phyloP scores from a whole-genome alignment of 1,140 invertebrate genomes.

The Drosophila yakuba region DNA sequence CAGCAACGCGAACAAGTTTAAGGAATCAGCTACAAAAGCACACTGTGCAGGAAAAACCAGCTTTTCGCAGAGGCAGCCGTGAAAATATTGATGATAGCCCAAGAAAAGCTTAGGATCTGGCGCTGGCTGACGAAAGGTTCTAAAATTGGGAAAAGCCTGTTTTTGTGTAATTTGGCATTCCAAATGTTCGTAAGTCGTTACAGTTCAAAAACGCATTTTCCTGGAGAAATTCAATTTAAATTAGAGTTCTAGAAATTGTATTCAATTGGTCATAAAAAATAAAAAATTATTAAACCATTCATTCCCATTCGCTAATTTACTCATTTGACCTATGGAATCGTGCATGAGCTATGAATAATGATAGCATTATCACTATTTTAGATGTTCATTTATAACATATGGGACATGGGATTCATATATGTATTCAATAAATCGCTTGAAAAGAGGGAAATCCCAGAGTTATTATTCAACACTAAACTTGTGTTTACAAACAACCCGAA shows the following conservation, averaged over 20 bases:
- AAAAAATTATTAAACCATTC: no score
- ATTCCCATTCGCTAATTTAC: no score
- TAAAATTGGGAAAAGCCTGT: conserved; percentile 9
- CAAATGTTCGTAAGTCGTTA: background rate
- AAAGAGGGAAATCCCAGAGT: background rate
- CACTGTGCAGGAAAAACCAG: conserved; percentile 72
- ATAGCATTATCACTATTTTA: background rate
- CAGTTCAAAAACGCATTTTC: background rate
- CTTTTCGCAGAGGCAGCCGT: conserved; percentile 64
- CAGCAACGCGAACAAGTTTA: conserved; percentile 76
- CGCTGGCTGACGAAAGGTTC: conserved; percentile 42
- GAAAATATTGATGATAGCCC: conserved; percentile 56
- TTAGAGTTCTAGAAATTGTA: no score
- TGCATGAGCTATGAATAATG: no score
- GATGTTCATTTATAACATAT: no score
- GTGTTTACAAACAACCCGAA: conserved; percentile 37
- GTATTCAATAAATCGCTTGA: background rate
- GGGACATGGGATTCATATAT: background rate
- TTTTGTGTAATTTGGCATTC: conserved; percentile 14
- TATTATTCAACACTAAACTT: conserved; percentile 1
- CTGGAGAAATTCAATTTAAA: no score
- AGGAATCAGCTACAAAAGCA: conserved; percentile 79
- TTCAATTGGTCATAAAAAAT: no score
- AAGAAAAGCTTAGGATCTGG: conserved; percentile 22
- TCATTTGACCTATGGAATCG: no score